Evolutionary conservation across 1,140 invertebrate species (phyloP), one percentile per base, ranked within the genome.

Genomic region (Papilio helenus): DNA sequence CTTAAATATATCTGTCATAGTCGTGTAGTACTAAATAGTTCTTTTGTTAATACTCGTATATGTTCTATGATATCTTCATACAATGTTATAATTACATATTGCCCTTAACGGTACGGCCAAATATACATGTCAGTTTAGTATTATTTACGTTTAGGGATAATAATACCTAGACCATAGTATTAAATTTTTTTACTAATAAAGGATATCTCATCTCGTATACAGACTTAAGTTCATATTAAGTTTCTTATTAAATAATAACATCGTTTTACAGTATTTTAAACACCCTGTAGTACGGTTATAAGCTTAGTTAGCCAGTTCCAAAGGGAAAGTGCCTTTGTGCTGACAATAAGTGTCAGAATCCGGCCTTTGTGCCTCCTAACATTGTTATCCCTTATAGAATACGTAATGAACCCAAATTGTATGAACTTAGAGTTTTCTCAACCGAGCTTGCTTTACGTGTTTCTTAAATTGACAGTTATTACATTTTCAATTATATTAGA

Each of bases 321-420:
- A 74, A 74, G 72, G 23, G 72, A 74, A 74, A 74, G 39, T 49
- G 42, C 39, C 72, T 74, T 74, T 74, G 72, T 74, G 39, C 72
- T 74, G 72, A 74, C 72, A 74, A 74, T 74, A 74, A 74, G 72
- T 49, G 72, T 74, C 72, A 74, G 44, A 46, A 49, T 74, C 42
- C 72, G 72, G 72, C 44, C 72, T 74, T 74, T 74, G 72, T 74
- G 72, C 72, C 42, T 74, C 44, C 72, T 74, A 74, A 74, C 44
- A 74, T 44, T 74, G 42, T 74, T 74, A 74, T 74, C 72, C 72
- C 72, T 74, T 74, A 74, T 74, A 72, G 71, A 72, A 72, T 72
- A 72, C 42, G 42, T 72, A 72, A 72, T 49, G 20, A 46, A 74
- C 42, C 72, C 72, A 51, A 74, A 74, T 74, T 74, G 20, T 74